These are phyloP conservation scores for Leucoma salicis DNA, from an alignment of 2,888 invertebrate genomes.

Conservation along the genomic window DNA sequence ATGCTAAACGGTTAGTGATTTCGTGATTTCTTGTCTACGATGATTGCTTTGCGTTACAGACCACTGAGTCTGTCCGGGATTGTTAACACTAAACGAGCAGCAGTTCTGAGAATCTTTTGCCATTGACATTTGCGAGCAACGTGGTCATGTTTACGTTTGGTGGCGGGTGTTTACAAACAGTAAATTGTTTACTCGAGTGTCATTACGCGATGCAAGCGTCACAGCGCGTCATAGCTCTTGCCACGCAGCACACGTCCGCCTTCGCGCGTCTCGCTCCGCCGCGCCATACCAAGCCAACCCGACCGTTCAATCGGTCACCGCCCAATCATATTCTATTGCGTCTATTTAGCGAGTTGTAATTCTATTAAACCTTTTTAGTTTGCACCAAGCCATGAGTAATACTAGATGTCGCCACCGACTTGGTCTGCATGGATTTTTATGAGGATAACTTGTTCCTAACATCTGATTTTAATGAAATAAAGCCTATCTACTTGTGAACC, in stretches of 20 bases:
- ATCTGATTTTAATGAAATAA: too few species aligned
- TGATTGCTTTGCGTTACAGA: constrained; percentile 12
- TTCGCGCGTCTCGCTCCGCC: constrained; percentile 10
- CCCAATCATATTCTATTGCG: constrained; percentile 65
- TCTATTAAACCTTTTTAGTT: constrained; percentile 15
- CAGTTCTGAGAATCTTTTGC: constrained; percentile 48
- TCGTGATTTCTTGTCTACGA: constrained; percentile 16
- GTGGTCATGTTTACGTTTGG: constrained; percentile 68
- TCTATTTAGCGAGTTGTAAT: constrained; percentile 36
- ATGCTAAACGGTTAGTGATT: constrained; percentile 3
- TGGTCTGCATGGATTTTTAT: too few species aligned
- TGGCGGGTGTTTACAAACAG: constrained; percentile 74
- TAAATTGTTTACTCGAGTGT: constrained; percentile 69
- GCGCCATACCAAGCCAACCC: constrained; percentile 35
- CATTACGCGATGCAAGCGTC: constrained; percentile 56
- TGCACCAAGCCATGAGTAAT: too few species aligned
- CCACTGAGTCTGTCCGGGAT: constrained; percentile 21
- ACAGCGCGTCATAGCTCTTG: constrained; percentile 45
- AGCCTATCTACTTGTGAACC: too few species aligned
- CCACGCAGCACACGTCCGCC: constrained; percentile 36
- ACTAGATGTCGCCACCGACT: too few species aligned
- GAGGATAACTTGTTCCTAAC: too few species aligned
- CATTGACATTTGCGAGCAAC: constrained; percentile 65
- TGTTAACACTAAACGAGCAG: constrained; percentile 37
- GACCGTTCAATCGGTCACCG: constrained; percentile 37